Percentiles rank a stretch among this genome's conserved stretches.
Evolutionary conservation across 2,113 vertebrate species (phyloP).

Genomic region (Lagopus leucura): DNA sequence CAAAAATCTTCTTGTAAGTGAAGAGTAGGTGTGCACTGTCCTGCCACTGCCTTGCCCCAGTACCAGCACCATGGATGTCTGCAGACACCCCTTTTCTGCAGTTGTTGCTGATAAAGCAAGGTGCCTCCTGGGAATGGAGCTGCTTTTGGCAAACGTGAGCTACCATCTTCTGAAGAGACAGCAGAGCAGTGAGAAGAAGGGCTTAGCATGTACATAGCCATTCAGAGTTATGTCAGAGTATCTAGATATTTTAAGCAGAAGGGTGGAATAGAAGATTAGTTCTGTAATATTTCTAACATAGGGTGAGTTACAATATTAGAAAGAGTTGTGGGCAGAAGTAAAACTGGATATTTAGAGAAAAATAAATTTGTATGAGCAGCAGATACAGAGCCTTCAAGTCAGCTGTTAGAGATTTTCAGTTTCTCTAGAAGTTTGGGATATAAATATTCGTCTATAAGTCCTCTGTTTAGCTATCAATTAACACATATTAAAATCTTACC

Average conservation of each 20-base stretch:
- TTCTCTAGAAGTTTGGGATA: background rate
- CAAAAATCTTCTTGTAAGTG: background rate
- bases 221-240: background rate
- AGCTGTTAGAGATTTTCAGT: slow-evolving; percentile 10
- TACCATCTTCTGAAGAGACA: background rate
- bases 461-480: background rate
- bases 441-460: background rate
- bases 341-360: slow-evolving; percentile 23
- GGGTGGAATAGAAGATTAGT: background rate
- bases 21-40: fast-evolving
- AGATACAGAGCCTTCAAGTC: background rate
- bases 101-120: background rate
- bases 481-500: background rate
- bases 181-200: background rate
- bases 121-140: background rate
- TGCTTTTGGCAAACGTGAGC: background rate
- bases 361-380: slow-evolving; percentile 10
- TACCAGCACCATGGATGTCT: background rate
- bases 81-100: background rate
- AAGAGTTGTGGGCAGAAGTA: slow-evolving; percentile 33
- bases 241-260: background rate
- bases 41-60: fast-evolving
- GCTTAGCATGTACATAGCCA: background rate
- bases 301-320: slow-evolving; percentile 37
- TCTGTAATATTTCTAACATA: slow-evolving; percentile 35